Conservation (phyloP, 2,113 vertebrate species). For the Hippolais icterina region DNA sequence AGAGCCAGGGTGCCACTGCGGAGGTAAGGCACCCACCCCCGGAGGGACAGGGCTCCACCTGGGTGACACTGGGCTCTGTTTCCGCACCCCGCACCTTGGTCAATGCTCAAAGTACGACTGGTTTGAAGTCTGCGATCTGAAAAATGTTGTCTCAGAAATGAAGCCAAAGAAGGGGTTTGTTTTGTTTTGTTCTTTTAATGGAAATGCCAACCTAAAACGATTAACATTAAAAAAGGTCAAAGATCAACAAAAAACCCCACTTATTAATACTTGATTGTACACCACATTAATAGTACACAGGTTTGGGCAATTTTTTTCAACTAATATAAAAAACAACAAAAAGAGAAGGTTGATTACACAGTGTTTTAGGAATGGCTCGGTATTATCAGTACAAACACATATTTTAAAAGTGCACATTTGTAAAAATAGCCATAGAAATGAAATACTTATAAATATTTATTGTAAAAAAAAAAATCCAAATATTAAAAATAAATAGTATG, state of each 20-base stretch:
- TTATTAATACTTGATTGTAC: not conserved
- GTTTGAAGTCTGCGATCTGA: not conserved
- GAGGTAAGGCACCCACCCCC: not conserved
- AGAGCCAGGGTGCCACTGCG: not conserved
- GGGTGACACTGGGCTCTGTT: not conserved
- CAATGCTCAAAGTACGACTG: not conserved
- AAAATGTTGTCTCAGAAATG: not conserved
- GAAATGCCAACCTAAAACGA: conserved; percentile 42
- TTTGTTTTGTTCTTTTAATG: conserved; percentile 46
- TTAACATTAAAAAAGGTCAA: conserved; percentile 12
- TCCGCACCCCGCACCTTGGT: not conserved
- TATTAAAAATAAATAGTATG: conserved; percentile 63
- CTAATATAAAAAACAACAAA: not conserved
- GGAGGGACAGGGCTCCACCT: not conserved
- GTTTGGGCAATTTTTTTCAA: not conserved
- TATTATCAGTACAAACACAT: conserved; percentile 11
- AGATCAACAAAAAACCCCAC: not conserved
- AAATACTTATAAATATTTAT: conserved; percentile 72
- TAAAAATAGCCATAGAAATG: conserved; percentile 37
- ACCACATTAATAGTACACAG: not conserved
- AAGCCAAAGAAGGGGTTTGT: not conserved
- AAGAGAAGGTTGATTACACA: not conserved
- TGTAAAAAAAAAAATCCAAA: conserved; percentile 60
- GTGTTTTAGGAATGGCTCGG: conserved; percentile 24
- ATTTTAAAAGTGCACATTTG: conserved; percentile 37